Conservation (phyloP, 2,797 vertebrate genomes). For the Orestias chungarensis region DNA sequence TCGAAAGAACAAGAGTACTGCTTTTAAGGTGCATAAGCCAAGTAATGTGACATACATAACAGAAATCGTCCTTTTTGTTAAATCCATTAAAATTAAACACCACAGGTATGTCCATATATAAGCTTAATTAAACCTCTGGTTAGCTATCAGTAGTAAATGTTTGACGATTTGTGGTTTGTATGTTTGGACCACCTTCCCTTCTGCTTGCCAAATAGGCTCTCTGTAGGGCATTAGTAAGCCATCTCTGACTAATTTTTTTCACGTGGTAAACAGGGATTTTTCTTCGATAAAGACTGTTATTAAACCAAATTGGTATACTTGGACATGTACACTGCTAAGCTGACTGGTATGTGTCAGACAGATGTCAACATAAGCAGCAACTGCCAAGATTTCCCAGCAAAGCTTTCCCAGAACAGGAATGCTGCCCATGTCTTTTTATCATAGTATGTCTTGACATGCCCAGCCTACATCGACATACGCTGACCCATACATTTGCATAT, state of each 20-base stretch:
- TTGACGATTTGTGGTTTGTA: too few species aligned
- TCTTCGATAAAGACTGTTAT: neutral
- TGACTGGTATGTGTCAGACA: neutral
- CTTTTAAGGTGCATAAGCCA: neutral
- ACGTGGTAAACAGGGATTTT: neutral
- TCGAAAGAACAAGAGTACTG: neutral
- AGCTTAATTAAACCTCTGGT: neutral
- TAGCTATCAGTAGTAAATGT: neutral
- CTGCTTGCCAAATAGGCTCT: neutral
- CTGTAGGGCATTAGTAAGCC: neutral
- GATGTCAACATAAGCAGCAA: neutral
- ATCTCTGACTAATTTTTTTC: neutral
- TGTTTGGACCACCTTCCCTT: neutral
- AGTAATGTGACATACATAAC: neutral
- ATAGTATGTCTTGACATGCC: neutral
- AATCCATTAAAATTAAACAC: neutral
- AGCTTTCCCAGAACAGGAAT: neutral
- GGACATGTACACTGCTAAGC: neutral
- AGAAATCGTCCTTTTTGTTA: too few species aligned
- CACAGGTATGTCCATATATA: neutral
- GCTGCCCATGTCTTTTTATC: neutral
- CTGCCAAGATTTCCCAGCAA: neutral
- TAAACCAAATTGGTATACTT: neutral
- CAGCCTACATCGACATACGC: neutral
- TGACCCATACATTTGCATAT: neutral